phyloP scores from a whole-genome alignment of 2,797 vertebrate genomes.

The Aerospiza tachiro region DNA sequence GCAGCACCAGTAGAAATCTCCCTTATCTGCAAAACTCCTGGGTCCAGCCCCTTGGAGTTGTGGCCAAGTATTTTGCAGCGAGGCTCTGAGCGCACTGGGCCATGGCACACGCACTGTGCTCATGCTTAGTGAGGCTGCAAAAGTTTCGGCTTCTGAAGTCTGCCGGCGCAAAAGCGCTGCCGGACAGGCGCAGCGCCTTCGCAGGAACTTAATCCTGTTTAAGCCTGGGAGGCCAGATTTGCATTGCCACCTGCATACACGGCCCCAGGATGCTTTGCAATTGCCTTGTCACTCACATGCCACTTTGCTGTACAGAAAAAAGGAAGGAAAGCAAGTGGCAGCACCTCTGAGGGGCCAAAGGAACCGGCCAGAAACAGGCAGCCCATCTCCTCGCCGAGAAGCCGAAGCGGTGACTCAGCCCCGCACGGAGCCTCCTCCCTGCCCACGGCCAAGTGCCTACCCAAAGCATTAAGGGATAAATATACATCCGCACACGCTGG shows the following conservation, averaged over 20 bases:
- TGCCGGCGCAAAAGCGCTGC: neutral
- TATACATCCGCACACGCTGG: neutral
- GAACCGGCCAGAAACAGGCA: neutral
- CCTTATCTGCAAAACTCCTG: neutral
- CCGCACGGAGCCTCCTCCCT: neutral
- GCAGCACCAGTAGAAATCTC: neutral
- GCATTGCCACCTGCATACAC: neutral
- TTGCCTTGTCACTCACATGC: neutral
- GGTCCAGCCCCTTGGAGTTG: slow-evolving; percentile 19
- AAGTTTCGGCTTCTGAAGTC: slow-evolving; percentile 2
- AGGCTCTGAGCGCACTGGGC: neutral
- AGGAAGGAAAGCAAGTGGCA: neutral
- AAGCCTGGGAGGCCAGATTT: slow-evolving; percentile 17
- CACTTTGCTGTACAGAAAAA: neutral
- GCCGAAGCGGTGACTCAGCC: slow-evolving; percentile 11
- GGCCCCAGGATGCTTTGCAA: neutral
- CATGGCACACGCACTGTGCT: neutral
- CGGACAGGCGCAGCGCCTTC: neutral
- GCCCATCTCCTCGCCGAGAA: neutral
- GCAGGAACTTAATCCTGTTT: neutral
- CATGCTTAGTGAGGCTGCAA: neutral
- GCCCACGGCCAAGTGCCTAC: neutral
- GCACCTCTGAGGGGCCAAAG: neutral
- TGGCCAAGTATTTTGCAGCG: neutral
- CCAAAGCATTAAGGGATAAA: slow-evolving; percentile 39